Conservation (phyloP, 2,113 vertebrate species). For the Struthio camelus region DNA sequence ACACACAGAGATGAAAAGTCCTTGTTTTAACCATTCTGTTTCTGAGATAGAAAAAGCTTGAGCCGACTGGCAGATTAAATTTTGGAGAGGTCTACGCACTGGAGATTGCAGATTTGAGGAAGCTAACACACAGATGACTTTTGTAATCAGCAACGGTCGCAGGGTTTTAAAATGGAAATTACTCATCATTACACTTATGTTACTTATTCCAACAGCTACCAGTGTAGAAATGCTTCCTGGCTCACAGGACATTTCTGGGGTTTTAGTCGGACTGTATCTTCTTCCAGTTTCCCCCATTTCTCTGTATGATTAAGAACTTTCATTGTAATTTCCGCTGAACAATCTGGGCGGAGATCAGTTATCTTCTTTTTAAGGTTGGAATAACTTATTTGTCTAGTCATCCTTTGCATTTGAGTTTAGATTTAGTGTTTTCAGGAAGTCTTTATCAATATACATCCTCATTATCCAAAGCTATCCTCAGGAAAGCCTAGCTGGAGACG, state of each 20-base stretch:
- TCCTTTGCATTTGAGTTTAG: background rate
- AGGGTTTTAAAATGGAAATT: background rate
- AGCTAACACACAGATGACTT: no score
- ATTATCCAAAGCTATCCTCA: background rate
- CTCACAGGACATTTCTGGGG: background rate
- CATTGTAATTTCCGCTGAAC: background rate
- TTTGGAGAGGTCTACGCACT: background rate
- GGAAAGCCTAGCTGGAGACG: background rate
- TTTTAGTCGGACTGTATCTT: background rate
- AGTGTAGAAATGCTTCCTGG: background rate
- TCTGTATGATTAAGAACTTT: background rate
- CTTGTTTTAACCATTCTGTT: background rate
- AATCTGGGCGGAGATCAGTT: background rate
- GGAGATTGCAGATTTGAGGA: background rate
- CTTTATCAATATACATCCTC: fast-evolving
- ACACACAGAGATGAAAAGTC: fast-evolving
- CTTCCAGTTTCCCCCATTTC: background rate
- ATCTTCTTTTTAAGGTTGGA: background rate
- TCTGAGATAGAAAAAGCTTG: background rate
- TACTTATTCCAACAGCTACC: background rate
- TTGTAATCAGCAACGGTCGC: background rate
- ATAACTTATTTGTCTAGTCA: background rate
- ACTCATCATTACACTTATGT: background rate
- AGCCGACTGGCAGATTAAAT: background rate
- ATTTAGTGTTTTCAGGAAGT: background rate